Conservation (phyloP, 2,797 vertebrate genomes). For the Ataeniobius toweri region DNA sequence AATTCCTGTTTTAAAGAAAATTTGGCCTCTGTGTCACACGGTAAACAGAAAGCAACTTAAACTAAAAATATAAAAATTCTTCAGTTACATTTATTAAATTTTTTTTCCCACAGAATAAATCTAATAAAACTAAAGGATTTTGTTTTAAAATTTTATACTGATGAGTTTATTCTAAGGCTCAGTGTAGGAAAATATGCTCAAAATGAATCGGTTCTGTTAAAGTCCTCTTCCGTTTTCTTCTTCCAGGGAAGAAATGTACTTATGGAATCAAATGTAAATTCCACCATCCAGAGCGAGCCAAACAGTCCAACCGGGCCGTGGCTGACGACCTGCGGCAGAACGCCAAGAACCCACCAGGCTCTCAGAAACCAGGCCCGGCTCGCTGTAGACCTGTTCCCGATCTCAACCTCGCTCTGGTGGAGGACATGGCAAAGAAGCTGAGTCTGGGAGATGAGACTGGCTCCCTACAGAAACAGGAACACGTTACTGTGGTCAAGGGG, state of each 20-base stretch:
- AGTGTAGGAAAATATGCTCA: neutral
- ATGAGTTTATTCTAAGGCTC: neutral
- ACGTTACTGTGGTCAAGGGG: slow-evolving; percentile 41
- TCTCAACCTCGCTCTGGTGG: slow-evolving; percentile 57
- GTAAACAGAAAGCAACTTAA: too few relatives aligned
- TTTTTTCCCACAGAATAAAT: too few relatives aligned
- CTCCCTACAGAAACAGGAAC: slow-evolving; percentile 58
- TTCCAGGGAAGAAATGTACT: slow-evolving; percentile 93
- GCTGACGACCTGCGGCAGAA: too few relatives aligned
- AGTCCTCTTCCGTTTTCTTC: neutral
- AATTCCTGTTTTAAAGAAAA: too few relatives aligned
- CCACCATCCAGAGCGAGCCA: slow-evolving; percentile 89
- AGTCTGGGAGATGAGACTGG: slow-evolving; percentile 39
- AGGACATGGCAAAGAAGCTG: slow-evolving; percentile 73
- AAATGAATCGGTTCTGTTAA: neutral
- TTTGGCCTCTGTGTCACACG: too few relatives aligned
- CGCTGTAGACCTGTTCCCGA: slow-evolving; percentile 20
- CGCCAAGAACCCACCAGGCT: slow-evolving; percentile 82
- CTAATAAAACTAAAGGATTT: too few relatives aligned
- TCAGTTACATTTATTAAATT: too few relatives aligned
- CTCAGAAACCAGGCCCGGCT: slow-evolving; percentile 29
- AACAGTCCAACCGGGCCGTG: slow-evolving; percentile 86
- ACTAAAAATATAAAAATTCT: too few relatives aligned
- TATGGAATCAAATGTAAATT: slow-evolving; percentile 97
- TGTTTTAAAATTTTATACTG: too few relatives aligned